A percentile compares a stretch with the other conserved stretches of the same genome.
phyloP scores from a whole-genome alignment of 2,113 vertebrate genomes.

The Phaethon lepturus region DNA sequence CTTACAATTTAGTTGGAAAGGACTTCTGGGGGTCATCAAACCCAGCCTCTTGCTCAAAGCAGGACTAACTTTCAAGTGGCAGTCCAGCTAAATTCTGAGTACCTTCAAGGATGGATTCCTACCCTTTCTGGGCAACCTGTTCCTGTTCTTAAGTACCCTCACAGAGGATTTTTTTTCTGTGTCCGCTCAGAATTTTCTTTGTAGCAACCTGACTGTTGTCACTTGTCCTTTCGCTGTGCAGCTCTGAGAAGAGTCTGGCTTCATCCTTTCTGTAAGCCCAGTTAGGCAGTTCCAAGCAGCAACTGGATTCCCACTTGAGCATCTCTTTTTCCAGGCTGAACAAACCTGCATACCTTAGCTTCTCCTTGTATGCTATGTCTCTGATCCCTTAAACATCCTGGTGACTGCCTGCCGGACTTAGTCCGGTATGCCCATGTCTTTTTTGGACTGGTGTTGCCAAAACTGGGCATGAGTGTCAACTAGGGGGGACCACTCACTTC shows the following conservation, averaged over 20 bases:
- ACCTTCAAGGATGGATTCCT: not conserved
- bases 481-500: rapidly evolving
- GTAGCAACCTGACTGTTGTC: not conserved
- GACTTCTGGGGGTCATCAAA: not conserved
- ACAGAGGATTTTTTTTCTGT: not conserved
- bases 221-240: not conserved
- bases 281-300: not conserved
- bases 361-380: not conserved
- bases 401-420: not conserved
- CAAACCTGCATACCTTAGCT: not conserved
- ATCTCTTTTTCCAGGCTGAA: not conserved
- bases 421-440: no score
- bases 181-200: not conserved
- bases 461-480: rapidly evolving
- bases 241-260: not conserved
- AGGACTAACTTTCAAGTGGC: not conserved
- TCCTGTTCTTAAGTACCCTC: not conserved
- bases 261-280: not conserved
- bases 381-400: not conserved
- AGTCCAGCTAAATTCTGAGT: not conserved
- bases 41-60: not conserved
- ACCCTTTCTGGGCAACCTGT: not conserved
- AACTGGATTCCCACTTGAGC: not conserved
- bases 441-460: not conserved
- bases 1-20: slow-evolving; percentile 7